Base-by-base conservation (phyloP, 2,888 invertebrate species). In the Mythimna impura region DNA sequence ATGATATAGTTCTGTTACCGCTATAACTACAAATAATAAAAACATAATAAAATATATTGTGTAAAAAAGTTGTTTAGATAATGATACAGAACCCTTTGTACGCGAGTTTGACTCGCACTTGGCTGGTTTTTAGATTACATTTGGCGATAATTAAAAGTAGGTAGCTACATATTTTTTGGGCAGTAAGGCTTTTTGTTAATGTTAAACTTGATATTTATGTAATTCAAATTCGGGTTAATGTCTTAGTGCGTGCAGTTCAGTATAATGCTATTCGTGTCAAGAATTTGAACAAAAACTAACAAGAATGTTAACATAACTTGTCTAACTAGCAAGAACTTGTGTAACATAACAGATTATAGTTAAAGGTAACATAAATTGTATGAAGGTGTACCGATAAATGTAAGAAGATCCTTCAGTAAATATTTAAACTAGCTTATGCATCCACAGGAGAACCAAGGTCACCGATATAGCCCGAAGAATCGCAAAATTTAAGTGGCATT, bases 251-350 rank as follows among this genome's bases (percentile, higher is more conserved):
- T 81, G 65, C 65, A 52, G 50, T 76, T 69, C n/a, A 47, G 22
- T 70, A n/a, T 57, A 55, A 34, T 14, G 66, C 17, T 78, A 81
- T 80, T 78, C 61, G 71, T 82, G 86, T 82, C 78, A 80, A 74
- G 82, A 74, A 77, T 77, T 86, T 71, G 22, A 76, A 78, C 70
- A 74, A 82, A 79, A 85, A 77, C 70, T 50, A 10, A 54, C 60
- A 71, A 50, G 70, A 64, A 64, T 74, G 69, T 60, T 64, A 68
- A 66, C 72, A 72, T 50, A 70, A 63, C 67, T 52, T 66, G 85
- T 78, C 64, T 43, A 47, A 30, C 43, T 47, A 7, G 61, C 64
- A 3, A 55, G 22, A 14, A 22, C 17, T 83, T 86, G 66, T 68
- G 64, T 76, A 75, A 85, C 58, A 68, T 30, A 34, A 25, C 25